Evolutionary conservation across 2,888 invertebrate genomes (phyloP).

Genomic region (Pedicia rivosa): DNA sequence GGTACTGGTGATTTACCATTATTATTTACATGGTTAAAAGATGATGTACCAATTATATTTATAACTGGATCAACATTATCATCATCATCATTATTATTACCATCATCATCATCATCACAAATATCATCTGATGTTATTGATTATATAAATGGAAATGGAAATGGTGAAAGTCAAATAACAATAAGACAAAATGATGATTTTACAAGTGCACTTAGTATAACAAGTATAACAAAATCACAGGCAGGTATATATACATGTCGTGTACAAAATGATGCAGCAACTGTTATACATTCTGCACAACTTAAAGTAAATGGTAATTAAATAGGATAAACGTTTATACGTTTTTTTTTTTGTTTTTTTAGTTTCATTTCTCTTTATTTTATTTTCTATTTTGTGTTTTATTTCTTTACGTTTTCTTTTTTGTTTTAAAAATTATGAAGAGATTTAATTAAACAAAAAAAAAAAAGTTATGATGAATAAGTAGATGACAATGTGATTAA

Average conservation of each 20-base stretch:
- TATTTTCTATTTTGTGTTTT: too few relatives aligned
- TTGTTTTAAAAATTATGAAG: too few relatives aligned
- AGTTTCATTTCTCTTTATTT: too few relatives aligned
- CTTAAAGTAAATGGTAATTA: conserved; percentile 40
- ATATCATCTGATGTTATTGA: conserved; percentile 5
- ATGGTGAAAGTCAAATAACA: conserved; percentile 34
- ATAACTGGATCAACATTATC: conserved; percentile 12
- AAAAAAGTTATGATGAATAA: too few relatives aligned
- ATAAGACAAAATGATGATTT: conserved; percentile 42
- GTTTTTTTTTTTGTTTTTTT: not conserved
- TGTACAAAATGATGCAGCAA: conserved; percentile 40
- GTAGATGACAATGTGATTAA: too few relatives aligned
- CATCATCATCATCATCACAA: not conserved
- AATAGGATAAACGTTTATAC: conserved; percentile 13
- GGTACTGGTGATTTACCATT: conserved; percentile 46
- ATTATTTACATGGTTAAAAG: conserved; percentile 45
- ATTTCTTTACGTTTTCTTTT: too few relatives aligned
- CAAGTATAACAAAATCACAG: conserved; percentile 37
- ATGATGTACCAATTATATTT: conserved; percentile 33
- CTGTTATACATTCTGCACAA: conserved; percentile 39
- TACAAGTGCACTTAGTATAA: conserved; percentile 41
- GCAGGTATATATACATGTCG: conserved; percentile 43
- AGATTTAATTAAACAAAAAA: too few relatives aligned
- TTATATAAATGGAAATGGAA: conserved; percentile 20
- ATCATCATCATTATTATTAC: not conserved